Evolutionary conservation across 2,797 vertebrate genomes (phyloP).

Genomic region (Acanthurus leucopareius): DNA sequence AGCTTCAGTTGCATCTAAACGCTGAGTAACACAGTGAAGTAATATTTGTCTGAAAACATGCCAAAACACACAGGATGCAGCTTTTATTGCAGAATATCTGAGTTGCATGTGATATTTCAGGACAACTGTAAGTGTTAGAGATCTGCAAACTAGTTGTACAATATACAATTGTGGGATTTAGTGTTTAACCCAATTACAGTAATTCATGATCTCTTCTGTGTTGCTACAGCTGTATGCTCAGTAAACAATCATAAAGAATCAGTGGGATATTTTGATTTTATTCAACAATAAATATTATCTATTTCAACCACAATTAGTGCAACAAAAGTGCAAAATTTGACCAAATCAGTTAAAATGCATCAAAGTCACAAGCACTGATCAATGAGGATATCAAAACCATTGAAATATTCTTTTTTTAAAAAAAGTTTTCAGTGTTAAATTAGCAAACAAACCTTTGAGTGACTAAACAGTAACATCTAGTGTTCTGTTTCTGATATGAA

Average conservation of each 20-base stretch:
- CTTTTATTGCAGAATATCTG: background rate
- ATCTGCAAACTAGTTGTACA: background rate
- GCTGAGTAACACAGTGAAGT: slow-evolving; percentile 14
- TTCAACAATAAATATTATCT: slow-evolving; percentile 54
- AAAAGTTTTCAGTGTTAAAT: background rate
- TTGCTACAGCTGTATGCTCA: background rate
- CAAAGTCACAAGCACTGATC: background rate
- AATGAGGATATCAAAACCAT: slow-evolving; percentile 8
- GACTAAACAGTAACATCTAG: background rate
- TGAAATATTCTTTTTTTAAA: background rate
- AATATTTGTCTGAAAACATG: background rate
- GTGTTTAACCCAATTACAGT: background rate
- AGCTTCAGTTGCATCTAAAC: slow-evolving; percentile 24
- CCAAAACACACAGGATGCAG: slow-evolving; percentile 10
- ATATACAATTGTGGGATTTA: background rate
- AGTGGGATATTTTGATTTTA: slow-evolving; percentile 36
- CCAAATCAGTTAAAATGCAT: slow-evolving; percentile 1
- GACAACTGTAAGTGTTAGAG: background rate
- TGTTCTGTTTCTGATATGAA: slow-evolving; percentile 7
- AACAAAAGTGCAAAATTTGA: slow-evolving; percentile 33
- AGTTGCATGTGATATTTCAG: background rate
- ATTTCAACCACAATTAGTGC: slow-evolving; percentile 11
- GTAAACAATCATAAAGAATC: slow-evolving; percentile 15
- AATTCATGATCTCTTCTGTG: background rate
- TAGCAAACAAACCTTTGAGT: background rate